These are phyloP conservation scores for Malurus leucopterus DNA, from an alignment of 2,797 vertebrate genomes.

Conservation along the genomic window DNA sequence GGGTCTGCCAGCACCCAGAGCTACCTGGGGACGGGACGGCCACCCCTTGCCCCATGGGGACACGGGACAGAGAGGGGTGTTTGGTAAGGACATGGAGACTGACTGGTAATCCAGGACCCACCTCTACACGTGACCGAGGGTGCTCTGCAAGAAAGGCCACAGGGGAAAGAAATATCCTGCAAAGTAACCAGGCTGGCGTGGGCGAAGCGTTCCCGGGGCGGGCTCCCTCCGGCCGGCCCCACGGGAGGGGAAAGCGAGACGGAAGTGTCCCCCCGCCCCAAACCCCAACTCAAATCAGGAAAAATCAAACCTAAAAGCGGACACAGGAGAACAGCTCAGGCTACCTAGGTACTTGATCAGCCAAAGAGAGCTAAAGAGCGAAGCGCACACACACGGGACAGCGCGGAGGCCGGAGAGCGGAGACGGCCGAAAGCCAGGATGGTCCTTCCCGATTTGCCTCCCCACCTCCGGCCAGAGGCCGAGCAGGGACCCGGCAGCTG, in stretches of 20 bases:
- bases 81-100: constrained; percentile 1
- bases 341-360: constrained; percentile 44
- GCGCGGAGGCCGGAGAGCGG: neutral
- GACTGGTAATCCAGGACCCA: constrained; percentile 39
- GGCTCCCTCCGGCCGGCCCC: neutral
- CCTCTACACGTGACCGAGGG: neutral
- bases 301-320: constrained; percentile 37
- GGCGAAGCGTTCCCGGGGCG: neutral
- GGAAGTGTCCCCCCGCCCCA: accelerated
- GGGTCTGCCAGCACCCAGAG: neutral
- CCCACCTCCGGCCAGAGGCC: neutral
- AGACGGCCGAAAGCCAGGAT: neutral
- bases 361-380: constrained; percentile 41
- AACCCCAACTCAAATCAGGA: constrained; percentile 7
- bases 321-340: constrained; percentile 32
- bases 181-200: neutral
- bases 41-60: neutral
- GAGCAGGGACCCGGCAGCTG: neutral
- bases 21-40: neutral
- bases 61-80: neutral
- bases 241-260: neutral
- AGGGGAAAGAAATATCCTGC: constrained; percentile 22
- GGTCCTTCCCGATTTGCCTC: neutral
- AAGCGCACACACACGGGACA: constrained; percentile 47
- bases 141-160: constrained; percentile 50